phyloP scores from a whole-genome alignment of 2,888 invertebrate species.

The Phalera bucephala region DNA sequence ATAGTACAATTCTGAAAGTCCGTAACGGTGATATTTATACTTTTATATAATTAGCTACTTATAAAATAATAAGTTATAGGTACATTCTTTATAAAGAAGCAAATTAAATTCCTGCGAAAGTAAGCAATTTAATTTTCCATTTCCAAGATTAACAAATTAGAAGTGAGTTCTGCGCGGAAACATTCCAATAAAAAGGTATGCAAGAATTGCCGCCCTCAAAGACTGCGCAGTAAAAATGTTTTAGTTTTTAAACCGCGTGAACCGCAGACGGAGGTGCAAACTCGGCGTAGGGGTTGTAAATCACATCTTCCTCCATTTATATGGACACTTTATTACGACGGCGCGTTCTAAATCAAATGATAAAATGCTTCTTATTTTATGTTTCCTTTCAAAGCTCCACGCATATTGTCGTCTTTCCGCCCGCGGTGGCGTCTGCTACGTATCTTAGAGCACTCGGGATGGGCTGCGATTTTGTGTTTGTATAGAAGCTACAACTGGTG shows the following conservation, averaged over 20 bases:
- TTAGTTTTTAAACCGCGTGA: constrained; percentile 54
- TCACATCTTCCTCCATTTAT: constrained; percentile 79
- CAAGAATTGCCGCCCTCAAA: neutral
- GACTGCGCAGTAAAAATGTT: constrained; percentile 17
- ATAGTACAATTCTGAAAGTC: too few species aligned
- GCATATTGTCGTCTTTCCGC: constrained; percentile 64
- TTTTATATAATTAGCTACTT: too few species aligned
- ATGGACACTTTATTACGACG: constrained; percentile 80
- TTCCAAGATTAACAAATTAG: too few species aligned
- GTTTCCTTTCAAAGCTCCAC: constrained; percentile 67
- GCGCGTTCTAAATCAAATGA: constrained; percentile 81
- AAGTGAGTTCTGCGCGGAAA: too few species aligned
- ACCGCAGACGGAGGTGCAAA: constrained; percentile 61
- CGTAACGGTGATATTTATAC: too few species aligned
- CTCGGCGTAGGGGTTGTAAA: constrained; percentile 68
- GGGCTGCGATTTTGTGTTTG: constrained; percentile 21
- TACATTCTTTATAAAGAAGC: too few species aligned
- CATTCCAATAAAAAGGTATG: neutral
- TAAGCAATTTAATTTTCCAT: too few species aligned
- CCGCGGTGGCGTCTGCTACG: constrained; percentile 38
- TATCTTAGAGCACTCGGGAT: constrained; percentile 19
- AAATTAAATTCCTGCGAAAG: too few species aligned
- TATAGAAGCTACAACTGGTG: constrained; percentile 20
- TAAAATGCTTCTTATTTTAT: constrained; percentile 80
- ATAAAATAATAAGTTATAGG: too few species aligned